These are phyloP conservation scores for Tetraodon nigroviridis DNA, from an alignment of 2,113 vertebrate genomes.

Conservation along the genomic window DNA sequence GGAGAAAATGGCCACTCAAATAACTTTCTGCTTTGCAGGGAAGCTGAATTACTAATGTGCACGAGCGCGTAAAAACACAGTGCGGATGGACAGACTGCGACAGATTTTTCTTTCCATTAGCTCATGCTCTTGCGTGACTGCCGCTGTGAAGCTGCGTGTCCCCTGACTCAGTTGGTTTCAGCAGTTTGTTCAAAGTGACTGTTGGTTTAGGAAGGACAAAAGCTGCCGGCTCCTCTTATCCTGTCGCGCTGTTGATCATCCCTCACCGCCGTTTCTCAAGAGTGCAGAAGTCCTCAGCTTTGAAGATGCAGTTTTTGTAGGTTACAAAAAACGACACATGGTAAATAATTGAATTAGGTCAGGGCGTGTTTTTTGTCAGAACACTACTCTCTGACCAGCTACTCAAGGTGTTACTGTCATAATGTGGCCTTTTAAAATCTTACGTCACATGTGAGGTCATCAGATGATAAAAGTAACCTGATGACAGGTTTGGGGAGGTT, in stretches of 20 bases:
- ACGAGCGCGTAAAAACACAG: not conserved
- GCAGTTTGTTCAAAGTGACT: slow-evolving; percentile 24
- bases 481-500: too few relatives aligned
- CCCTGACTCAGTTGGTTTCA: slow-evolving; percentile 35
- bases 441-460: too few relatives aligned
- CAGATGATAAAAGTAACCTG: too few relatives aligned
- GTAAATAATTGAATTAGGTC: too few relatives aligned
- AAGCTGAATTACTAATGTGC: not conserved
- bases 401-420: too few relatives aligned
- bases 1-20: slow-evolving; percentile 10
- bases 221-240: slow-evolving; percentile 14
- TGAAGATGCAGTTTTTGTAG: not conserved
- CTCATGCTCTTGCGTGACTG: slow-evolving; percentile 21
- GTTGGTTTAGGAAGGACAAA: slow-evolving; percentile 27
- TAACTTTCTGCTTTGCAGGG: not conserved
- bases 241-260: slow-evolving; percentile 2
- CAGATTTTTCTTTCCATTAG: slow-evolving; percentile 13
- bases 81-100: not conserved
- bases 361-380: too few relatives aligned
- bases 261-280: slow-evolving; percentile 3
- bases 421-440: too few relatives aligned
- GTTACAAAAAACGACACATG: too few relatives aligned
- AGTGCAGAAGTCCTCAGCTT: not conserved
- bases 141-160: slow-evolving; percentile 15
- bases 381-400: too few relatives aligned